Conservation (phyloP, 1,140 invertebrate species). For the Trichomalopsis sarcophagae region DNA sequence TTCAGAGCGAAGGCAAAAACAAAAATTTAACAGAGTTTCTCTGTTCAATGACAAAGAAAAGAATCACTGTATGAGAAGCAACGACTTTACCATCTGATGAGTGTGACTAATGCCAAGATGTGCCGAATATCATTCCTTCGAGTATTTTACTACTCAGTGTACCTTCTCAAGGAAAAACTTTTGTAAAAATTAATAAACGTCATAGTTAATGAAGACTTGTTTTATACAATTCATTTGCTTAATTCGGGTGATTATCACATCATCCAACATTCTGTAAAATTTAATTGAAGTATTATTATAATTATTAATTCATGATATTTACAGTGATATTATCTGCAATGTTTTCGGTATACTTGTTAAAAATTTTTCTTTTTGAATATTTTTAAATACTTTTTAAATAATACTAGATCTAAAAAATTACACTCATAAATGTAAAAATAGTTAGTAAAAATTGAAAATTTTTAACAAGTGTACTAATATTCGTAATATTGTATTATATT, state of each 20-base stretch:
- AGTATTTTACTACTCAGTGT: constrained; percentile 59
- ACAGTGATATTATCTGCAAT: constrained; percentile 21
- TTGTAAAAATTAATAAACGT: constrained; percentile 44
- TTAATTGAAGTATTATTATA: not conserved
- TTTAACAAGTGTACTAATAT: not conserved
- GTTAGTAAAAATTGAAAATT: not conserved
- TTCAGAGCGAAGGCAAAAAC: constrained; percentile 29
- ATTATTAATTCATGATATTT: not conserved
- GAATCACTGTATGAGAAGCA: constrained; percentile 39
- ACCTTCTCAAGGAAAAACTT: constrained; percentile 59
- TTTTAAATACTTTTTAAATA: constrained; percentile 42
- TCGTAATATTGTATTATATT: not conserved
- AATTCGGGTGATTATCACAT: no score
- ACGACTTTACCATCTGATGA: constrained; percentile 53
- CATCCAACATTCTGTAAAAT: not conserved
- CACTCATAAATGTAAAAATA: not conserved
- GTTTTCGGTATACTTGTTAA: constrained; percentile 44
- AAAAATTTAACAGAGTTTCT: constrained; percentile 17
- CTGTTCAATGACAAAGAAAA: constrained; percentile 24
- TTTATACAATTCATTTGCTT: not conserved
- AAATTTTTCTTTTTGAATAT: constrained; percentile 48
- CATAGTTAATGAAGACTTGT: constrained; percentile 19
- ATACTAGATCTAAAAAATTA: constrained; percentile 13
- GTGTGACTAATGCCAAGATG: constrained; percentile 65
- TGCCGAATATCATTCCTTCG: constrained; percentile 66